Evolutionary conservation across 2,888 invertebrate species (phyloP).

Genomic region (Macrophya annulata): DNA sequence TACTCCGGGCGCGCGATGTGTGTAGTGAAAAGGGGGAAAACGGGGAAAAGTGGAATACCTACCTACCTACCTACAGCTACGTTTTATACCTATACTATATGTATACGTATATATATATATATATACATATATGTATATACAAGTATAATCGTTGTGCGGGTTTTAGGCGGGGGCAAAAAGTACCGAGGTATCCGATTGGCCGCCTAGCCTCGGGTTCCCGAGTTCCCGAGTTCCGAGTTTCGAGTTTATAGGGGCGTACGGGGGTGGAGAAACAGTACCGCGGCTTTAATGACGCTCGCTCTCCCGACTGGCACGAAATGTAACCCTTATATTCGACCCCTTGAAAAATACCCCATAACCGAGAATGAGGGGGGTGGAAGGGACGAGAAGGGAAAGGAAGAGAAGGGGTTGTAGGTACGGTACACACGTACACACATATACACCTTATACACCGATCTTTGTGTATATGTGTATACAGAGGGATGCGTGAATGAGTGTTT

Average conservation of each 20-base stretch:
- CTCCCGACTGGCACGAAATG: constrained; percentile 31
- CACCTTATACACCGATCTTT: no score
- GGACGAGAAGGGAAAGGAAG: background rate
- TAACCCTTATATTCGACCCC: constrained; percentile 45
- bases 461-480: background rate
- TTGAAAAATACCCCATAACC: constrained; percentile 42
- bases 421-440: background rate
- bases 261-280: background rate
- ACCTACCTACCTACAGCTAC: background rate
- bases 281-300: constrained; percentile 48
- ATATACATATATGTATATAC: background rate
- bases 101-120: no score
- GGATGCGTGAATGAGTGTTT: background rate
- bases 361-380: background rate
- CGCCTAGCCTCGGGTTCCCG: constrained; percentile 7
- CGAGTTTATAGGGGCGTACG: background rate
- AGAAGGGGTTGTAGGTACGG: background rate
- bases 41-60: constrained; percentile 11
- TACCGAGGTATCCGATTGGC: constrained; percentile 16
- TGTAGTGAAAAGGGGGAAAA: constrained; percentile 9
- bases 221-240: background rate
- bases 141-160: background rate
- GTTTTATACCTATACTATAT: no score
- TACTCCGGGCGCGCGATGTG: background rate
- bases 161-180: background rate